phyloP scores from a whole-genome alignment of 2,797 vertebrate species.

The Chloroceryle inda region DNA sequence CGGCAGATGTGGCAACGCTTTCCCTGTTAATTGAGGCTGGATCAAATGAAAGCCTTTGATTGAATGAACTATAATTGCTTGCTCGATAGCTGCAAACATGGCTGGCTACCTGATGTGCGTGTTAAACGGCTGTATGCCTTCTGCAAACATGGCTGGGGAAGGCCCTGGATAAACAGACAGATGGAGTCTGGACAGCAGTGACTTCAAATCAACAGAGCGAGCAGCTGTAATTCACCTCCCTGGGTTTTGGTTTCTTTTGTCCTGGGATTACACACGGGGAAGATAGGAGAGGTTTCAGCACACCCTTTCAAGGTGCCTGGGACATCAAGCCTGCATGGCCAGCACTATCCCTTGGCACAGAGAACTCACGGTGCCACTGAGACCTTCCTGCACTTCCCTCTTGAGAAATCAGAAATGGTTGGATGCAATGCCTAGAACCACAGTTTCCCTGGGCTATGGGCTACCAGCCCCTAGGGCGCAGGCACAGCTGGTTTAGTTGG shows the following conservation, averaged over 20 bases:
- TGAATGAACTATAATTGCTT: conserved; percentile 36
- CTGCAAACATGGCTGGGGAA: neutral
- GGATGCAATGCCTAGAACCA: neutral
- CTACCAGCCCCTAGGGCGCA: neutral
- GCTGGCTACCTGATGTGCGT: conserved; percentile 11
- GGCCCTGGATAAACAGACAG: neutral
- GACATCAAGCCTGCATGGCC: too few species aligned
- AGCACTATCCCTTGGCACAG: accelerated
- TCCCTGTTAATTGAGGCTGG: conserved; percentile 53
- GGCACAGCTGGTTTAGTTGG: neutral
- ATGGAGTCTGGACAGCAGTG: neutral
- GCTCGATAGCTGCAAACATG: conserved; percentile 24
- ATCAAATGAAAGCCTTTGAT: conserved; percentile 58
- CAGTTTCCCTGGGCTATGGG: accelerated
- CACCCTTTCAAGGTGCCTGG: too few species aligned
- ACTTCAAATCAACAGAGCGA: neutral
- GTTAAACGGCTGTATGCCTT: neutral
- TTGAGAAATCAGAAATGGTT: accelerated
- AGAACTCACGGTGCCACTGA: neutral
- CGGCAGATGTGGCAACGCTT: conserved; percentile 49
- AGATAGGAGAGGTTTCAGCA: neutral
- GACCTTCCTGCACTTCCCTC: neutral
- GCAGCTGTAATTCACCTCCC: neutral
- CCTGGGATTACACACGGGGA: accelerated
- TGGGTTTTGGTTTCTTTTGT: neutral